Conservation (phyloP, 2,113 vertebrate genomes). For the Stigmatopora nigra region DNA sequence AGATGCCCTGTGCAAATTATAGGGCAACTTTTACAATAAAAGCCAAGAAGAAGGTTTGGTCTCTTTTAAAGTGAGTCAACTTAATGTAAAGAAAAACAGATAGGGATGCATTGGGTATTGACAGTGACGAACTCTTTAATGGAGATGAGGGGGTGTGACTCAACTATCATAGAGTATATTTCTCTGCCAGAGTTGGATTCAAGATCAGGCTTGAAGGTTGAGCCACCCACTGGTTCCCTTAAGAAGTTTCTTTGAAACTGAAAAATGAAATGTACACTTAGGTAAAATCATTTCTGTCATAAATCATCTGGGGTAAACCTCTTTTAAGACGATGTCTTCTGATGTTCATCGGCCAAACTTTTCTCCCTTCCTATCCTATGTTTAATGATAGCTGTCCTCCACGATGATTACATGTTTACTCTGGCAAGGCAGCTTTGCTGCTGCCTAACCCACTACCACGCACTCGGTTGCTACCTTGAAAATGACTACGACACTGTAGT, state of each 20-base stretch:
- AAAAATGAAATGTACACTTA: not conserved
- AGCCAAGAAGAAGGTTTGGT: conserved; percentile 50
- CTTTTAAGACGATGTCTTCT: conserved; percentile 21
- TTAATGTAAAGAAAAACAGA: conserved; percentile 64
- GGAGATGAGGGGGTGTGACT: conserved; percentile 28
- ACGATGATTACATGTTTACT: conserved; percentile 85
- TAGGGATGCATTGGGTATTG: conserved; percentile 37
- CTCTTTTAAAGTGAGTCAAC: conserved; percentile 59
- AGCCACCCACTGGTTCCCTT: conserved; percentile 42
- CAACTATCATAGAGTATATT: conserved; percentile 21
- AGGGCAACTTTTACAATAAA: conserved; percentile 68
- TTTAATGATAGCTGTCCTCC: conserved; percentile 79
- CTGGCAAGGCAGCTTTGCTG: conserved; percentile 80
- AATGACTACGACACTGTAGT: conserved; percentile 53
- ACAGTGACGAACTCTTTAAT: conserved; percentile 54
- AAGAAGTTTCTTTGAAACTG: conserved; percentile 44
- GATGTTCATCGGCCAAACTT: conserved; percentile 5
- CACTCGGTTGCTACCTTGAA: conserved; percentile 66
- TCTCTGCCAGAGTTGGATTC: conserved; percentile 54
- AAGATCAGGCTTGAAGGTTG: conserved; percentile 44
- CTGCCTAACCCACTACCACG: conserved; percentile 65
- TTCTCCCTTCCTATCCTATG: conserved; percentile 72
- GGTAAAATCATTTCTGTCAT: not conserved
- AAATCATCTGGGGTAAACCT: not conserved
- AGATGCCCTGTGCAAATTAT: conserved; percentile 59